Conservation (phyloP, 1,140 invertebrate genomes). For the Drosophila ficusphila region DNA sequence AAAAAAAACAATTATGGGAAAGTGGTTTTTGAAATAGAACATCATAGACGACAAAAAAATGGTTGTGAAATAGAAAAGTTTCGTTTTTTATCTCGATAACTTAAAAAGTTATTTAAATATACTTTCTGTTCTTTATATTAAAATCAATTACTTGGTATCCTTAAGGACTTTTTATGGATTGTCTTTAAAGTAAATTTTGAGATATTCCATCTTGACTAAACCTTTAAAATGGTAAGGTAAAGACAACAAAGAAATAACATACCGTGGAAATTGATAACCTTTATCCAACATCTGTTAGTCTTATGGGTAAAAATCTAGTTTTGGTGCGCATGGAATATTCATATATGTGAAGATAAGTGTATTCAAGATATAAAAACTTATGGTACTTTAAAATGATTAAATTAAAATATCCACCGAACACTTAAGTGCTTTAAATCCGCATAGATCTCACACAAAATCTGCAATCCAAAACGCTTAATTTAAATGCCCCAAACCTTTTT, state of each 20-base stretch:
- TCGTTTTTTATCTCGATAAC: no score
- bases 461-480: slow-evolving; percentile 45
- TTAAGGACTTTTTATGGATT: no score
- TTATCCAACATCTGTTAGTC: slow-evolving; percentile 28
- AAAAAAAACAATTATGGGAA: neutral
- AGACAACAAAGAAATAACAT: neutral
- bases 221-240: neutral
- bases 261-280: neutral
- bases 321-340: neutral
- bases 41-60: no score
- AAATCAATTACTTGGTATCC: no score
- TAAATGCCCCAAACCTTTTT: slow-evolving; percentile 27
- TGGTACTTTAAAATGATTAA: no score
- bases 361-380: no score
- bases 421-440: slow-evolving; percentile 18
- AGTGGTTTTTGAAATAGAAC: no score
- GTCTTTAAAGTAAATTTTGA: neutral
- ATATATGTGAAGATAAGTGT: no score
- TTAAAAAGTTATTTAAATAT: no score
- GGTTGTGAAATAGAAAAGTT: no score
- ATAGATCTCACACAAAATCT: neutral
- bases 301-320: neutral
- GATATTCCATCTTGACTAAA: no score
- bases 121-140: no score
- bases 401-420: neutral